Base-by-base conservation (phyloP, 2,797 vertebrate species). In the Macroramphosus scolopax region DNA sequence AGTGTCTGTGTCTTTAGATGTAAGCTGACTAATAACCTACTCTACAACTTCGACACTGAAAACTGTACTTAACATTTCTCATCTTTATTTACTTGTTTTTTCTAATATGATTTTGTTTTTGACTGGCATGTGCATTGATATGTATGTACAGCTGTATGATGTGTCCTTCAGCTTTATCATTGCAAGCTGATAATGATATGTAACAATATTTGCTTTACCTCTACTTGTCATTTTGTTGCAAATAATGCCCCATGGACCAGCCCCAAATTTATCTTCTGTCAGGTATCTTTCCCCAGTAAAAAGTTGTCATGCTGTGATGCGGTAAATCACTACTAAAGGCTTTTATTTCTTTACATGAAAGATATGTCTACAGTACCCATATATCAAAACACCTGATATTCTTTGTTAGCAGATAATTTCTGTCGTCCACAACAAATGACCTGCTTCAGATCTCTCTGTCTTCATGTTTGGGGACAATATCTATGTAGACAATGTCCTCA, bases 401-500 rank as follows among this genome's bases (percentile, higher is more conserved):
- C 16, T 64, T 78, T 61, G 49, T 63, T 54, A 45, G 52, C 53
- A 60, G 49, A 67, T 34, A 34, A 26, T 49, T 60, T 68, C 32
- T 83, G 61, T 66, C 62, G 77, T 75, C 66, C 47, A 56, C 69
- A 77, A 67, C 59, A 72, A 58, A 67, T 51, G 40, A 80, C 72
- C 69, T 79, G 80, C 78, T 77, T 72, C 76, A 84, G 61, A 83
- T 77, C 73, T 72, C 52, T 67, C 68, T 80, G 80, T 87, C 80
- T 78, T 82, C 72, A 76, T 86, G 76, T 82, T 87, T 89, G 88
- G 74, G 89, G 90, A 87, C 78, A 81, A 77, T 68, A 75, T 85
- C 53, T 83, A 77, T 66, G 75, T 88, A 82, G 77, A 77, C 63
- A 67, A 82, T 90, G 89, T 94, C 93, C 89, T 92, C 92, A 89